Evolutionary conservation across 2,113 vertebrate species (phyloP).

Genomic region (Atrichornis clamosus): DNA sequence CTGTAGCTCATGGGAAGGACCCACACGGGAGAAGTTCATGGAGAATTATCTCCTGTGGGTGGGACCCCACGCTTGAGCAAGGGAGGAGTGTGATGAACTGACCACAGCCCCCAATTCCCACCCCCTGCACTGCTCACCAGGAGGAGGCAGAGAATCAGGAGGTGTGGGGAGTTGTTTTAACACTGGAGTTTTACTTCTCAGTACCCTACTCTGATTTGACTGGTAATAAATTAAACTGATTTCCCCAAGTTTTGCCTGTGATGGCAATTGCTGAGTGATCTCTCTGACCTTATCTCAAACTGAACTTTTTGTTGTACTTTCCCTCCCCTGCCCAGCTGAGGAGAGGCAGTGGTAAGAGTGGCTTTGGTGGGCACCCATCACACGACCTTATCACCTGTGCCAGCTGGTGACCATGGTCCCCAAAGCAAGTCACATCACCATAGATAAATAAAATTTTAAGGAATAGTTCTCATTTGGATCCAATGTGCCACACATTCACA

Average conservation of each 20-base stretch:
- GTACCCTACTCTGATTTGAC: background rate
- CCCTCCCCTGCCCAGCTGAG: background rate
- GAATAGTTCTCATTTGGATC: background rate
- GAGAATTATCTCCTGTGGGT: background rate
- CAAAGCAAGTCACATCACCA: background rate
- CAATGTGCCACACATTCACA: background rate
- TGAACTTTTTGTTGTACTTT: fast-evolving
- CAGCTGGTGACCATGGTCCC: background rate
- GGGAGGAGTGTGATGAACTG: background rate
- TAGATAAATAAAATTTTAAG: background rate
- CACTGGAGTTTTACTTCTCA: background rate
- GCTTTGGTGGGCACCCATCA: background rate
- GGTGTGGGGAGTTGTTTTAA: background rate
- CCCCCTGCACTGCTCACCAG: background rate
- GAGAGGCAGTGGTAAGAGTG: background rate
- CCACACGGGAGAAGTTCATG: fast-evolving
- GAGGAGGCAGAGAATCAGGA: background rate
- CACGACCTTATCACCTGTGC: background rate
- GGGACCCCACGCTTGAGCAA: background rate
- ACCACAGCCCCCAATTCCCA: background rate
- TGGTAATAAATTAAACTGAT: background rate
- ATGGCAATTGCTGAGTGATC: background rate
- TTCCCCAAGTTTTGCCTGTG: background rate
- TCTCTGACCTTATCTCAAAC: background rate
- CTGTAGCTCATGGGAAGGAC: background rate